Percentiles rank a stretch among this genome's conserved stretches.
These are phyloP conservation scores for Dendronephthya gigantea DNA, from an alignment of 64 coral and sea anemone genomes.

Conservation along the genomic window DNA sequence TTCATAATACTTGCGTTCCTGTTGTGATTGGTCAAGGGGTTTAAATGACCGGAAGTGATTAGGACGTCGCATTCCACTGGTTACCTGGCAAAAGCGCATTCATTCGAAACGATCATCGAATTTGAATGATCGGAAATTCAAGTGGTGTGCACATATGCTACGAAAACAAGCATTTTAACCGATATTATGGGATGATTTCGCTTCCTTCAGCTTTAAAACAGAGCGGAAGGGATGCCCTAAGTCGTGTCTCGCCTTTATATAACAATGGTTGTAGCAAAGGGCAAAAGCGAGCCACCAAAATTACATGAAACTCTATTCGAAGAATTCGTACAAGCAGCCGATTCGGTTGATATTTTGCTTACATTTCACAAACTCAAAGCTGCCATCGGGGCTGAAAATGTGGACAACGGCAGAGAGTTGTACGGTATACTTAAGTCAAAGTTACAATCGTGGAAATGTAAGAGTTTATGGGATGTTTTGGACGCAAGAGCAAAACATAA, in stretches of 20 bases:
- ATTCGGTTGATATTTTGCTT: conserved; percentile 49
- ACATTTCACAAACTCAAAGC: conserved; percentile 63
- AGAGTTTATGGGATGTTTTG: conserved; percentile 79
- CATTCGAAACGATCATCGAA: not conserved
- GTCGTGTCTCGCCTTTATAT: not conserved
- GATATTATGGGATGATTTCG: not conserved
- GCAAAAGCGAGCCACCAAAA: not conserved
- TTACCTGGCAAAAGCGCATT: not conserved
- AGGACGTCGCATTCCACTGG: not conserved
- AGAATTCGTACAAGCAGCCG: not conserved
- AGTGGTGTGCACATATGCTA: not conserved
- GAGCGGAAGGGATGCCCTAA: not conserved
- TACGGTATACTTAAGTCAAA: conserved; percentile 67
- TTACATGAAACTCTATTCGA: not conserved
- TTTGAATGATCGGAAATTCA: too few relatives aligned
- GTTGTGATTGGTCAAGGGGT: not conserved
- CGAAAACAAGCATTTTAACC: not conserved
- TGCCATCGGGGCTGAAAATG: conserved; percentile 30
- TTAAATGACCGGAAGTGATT: not conserved
- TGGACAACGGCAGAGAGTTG: conserved; percentile 72
- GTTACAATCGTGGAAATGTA: conserved; percentile 89
- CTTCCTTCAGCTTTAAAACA: not conserved
- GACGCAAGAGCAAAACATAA: conserved; percentile 76
- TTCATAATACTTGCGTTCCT: not conserved
- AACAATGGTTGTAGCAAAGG: not conserved